Evolutionary conservation across 2,888 invertebrate species (phyloP).

Genomic region (Chrysodeixis includens): DNA sequence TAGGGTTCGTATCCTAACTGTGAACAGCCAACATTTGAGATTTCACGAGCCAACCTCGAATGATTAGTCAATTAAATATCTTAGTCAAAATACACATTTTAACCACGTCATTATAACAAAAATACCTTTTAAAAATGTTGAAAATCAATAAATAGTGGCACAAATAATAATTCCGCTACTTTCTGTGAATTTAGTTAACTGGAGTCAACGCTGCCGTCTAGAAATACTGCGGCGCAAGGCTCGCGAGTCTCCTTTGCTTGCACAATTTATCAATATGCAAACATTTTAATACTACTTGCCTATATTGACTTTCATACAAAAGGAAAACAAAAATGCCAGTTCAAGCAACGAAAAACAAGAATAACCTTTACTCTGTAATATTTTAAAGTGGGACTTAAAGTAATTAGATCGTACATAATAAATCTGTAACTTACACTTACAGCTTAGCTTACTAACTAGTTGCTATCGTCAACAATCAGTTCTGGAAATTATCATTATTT

Average conservation of each 20-base stretch:
- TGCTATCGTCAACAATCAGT: slow-evolving; percentile 81
- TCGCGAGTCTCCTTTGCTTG: slow-evolving; percentile 26
- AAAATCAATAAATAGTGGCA: slow-evolving; percentile 38
- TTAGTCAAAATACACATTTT: slow-evolving; percentile 35
- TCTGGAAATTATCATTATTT: slow-evolving; percentile 74
- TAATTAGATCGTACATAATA: slow-evolving; percentile 64
- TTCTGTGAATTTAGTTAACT: slow-evolving; percentile 22
- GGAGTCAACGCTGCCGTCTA: slow-evolving; percentile 21
- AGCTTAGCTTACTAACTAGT: slow-evolving; percentile 80
- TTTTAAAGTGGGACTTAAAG: slow-evolving; percentile 63
- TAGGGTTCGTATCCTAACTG: slow-evolving; percentile 31
- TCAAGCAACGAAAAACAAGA: slow-evolving; percentile 62
- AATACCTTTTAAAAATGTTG: slow-evolving; percentile 18
- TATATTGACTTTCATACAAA: slow-evolving; percentile 35
- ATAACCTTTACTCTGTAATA: slow-evolving; percentile 52
- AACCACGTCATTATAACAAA: slow-evolving; percentile 27
- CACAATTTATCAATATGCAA: slow-evolving; percentile 23
- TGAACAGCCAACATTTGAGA: slow-evolving; percentile 38
- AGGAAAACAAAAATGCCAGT: slow-evolving; percentile 60
- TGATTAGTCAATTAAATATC: slow-evolving; percentile 36
- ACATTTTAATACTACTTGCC: slow-evolving; percentile 25
- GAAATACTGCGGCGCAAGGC: slow-evolving; percentile 15
- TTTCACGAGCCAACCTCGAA: slow-evolving; percentile 38
- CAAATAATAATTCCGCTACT: slow-evolving; percentile 14
- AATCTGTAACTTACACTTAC: slow-evolving; percentile 75